Conservation (phyloP, 2,113 vertebrate genomes). For the Paramormyrops kingsleyae region DNA sequence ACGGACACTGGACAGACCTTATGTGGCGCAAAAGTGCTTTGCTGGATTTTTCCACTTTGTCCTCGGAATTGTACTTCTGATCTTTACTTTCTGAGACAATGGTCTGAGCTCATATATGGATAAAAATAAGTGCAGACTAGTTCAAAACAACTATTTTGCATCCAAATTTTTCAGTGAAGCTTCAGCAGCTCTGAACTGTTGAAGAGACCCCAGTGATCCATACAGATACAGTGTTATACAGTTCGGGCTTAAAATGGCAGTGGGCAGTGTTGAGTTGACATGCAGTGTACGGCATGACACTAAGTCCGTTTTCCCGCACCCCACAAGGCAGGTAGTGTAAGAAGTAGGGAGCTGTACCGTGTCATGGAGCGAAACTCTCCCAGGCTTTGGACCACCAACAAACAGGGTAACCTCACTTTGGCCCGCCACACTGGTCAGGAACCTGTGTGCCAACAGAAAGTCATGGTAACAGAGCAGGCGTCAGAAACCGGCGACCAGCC, state of each 20-base stretch:
- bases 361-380: slow-evolving; percentile 57
- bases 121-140: neutral
- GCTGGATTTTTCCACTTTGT: neutral
- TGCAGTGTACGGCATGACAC: slow-evolving; percentile 39
- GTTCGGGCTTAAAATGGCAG: neutral
- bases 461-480: slow-evolving; percentile 2
- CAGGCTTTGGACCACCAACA: slow-evolving; percentile 53
- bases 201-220: neutral
- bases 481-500: neutral
- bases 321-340: slow-evolving; percentile 51
- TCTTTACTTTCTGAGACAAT: neutral
- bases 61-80: neutral
- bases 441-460: neutral
- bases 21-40: neutral
- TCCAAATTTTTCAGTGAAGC: neutral
- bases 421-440: too few species aligned
- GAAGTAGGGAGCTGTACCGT: slow-evolving; percentile 54
- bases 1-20: neutral
- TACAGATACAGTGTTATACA: neutral
- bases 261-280: slow-evolving; percentile 38
- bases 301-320: slow-evolving; percentile 38
- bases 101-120: neutral
- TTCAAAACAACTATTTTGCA: neutral
- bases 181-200: neutral
- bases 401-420: slow-evolving; percentile 20